Evolutionary conservation across 2,888 invertebrate species (phyloP).

Genomic region (Papilio protenor): DNA sequence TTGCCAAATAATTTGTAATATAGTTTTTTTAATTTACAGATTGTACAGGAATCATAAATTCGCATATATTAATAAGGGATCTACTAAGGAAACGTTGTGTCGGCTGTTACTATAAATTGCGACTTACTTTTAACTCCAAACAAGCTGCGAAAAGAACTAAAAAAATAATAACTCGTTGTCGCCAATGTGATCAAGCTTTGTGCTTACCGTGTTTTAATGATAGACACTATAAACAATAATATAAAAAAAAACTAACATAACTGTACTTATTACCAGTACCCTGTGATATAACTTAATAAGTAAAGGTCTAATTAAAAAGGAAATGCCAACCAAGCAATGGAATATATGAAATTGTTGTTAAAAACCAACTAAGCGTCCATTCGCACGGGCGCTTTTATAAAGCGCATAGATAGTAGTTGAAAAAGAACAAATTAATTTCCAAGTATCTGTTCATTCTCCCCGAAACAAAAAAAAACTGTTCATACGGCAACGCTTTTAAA

Average conservation of each 20-base stretch:
- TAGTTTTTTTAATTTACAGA: neutral
- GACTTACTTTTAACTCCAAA: neutral
- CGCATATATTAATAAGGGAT: neutral
- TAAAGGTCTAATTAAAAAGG: no score
- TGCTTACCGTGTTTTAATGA: conserved; percentile 7
- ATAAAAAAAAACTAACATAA: neutral
- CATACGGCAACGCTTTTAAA: no score
- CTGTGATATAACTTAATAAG: neutral
- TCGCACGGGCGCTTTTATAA: no score
- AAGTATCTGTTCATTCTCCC: no score
- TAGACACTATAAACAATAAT: neutral
- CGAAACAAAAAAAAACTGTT: no score
- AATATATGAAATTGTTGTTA: no score
- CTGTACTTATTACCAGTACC: neutral
- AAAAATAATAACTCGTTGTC: conserved; percentile 30
- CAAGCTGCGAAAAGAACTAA: conserved; percentile 31
- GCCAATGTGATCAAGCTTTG: conserved; percentile 31
- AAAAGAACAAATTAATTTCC: no score
- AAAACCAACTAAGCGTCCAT: no score
- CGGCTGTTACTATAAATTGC: neutral
- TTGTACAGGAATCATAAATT: neutral
- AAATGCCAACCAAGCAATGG: no score
- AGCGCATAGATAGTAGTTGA: no score
- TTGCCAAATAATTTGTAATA: neutral
- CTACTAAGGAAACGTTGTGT: neutral